Evolutionary conservation across 2,797 vertebrate genomes (phyloP).

Genomic region (Cynopterus sphinx): DNA sequence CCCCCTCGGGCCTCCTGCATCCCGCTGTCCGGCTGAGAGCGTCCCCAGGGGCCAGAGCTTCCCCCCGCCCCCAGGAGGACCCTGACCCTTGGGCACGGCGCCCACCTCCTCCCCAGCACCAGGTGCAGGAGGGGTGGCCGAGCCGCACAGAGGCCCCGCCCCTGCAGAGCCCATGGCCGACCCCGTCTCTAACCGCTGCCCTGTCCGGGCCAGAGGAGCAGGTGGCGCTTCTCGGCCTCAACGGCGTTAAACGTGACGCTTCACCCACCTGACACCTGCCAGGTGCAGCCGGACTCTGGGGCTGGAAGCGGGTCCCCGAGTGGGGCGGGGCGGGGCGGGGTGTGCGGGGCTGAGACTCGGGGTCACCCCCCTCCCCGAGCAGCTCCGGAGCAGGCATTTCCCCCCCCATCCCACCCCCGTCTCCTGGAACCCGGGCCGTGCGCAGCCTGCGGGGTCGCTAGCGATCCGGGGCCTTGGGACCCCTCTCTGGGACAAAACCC

Average conservation of each 20-base stretch:
- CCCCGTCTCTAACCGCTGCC: background rate
- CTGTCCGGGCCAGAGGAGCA: background rate
- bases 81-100: background rate
- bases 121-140: fast-evolving
- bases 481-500: background rate
- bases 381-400: fast-evolving
- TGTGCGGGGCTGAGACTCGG: fast-evolving
- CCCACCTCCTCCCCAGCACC: background rate
- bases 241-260: background rate
- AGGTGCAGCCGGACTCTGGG: background rate
- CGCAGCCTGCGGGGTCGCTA: fast-evolving
- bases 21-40: background rate
- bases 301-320: background rate
- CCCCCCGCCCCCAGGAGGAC: background rate
- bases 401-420: fast-evolving
- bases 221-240: background rate
- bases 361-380: fast-evolving
- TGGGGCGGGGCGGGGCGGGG: too few relatives aligned
- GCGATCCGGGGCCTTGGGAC: fast-evolving
- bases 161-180: background rate
- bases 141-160: background rate
- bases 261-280: background rate
- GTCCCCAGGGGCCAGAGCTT: fast-evolving
- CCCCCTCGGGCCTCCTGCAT: too few relatives aligned
- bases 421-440: fast-evolving